Conservation (phyloP, 2,888 invertebrate genomes). For the Catocala nupta region DNA sequence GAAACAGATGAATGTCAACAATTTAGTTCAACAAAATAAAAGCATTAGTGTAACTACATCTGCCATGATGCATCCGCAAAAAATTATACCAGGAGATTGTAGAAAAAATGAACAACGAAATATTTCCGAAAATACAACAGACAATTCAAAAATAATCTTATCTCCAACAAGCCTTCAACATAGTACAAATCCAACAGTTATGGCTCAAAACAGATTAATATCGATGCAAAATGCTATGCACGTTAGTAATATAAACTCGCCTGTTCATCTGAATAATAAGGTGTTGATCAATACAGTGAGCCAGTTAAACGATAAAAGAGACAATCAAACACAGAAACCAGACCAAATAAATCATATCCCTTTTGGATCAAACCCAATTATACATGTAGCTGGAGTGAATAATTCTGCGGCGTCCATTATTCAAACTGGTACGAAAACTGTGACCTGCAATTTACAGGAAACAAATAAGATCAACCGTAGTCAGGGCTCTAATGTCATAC, state of each 20-base stretch:
- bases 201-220: conserved; percentile 82
- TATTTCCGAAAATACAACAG: conserved; percentile 63
- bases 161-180: conserved; percentile 75
- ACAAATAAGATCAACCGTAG: conserved; percentile 64
- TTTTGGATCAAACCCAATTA: conserved; percentile 70
- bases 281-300: conserved; percentile 72
- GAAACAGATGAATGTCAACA: conserved; percentile 86
- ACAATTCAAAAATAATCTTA: conserved; percentile 78
- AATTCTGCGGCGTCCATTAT: conserved; percentile 70
- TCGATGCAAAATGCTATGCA: conserved; percentile 80
- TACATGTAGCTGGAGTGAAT: conserved; percentile 74
- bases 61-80: conserved; percentile 71
- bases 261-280: conserved; percentile 75
- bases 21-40: conserved; percentile 77
- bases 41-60: conserved; percentile 60
- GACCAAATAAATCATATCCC: conserved; percentile 69
- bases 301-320: conserved; percentile 74
- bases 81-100: conserved; percentile 70
- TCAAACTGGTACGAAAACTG: conserved; percentile 72
- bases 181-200: conserved; percentile 73
- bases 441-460: conserved; percentile 70
- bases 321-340: conserved; percentile 66
- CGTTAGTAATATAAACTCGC: conserved; percentile 69
- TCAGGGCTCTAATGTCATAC: conserved; percentile 77
- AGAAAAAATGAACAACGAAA: conserved; percentile 70